These are phyloP conservation scores for Sebastes fasciatus DNA, from an alignment of 2,113 vertebrate species.

Conservation along the genomic window DNA sequence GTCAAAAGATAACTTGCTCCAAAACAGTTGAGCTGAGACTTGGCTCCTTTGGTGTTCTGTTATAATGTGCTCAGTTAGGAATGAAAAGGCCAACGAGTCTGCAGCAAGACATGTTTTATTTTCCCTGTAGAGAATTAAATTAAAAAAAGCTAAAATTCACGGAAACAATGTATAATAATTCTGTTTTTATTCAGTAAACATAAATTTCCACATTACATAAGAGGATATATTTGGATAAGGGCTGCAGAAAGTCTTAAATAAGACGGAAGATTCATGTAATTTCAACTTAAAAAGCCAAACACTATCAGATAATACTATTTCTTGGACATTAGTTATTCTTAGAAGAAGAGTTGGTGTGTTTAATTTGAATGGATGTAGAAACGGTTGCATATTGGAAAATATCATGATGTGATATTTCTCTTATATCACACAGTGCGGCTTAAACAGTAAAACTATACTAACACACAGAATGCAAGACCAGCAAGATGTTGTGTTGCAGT, in stretches of 20 bases:
- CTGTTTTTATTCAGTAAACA: not conserved
- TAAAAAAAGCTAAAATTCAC: too few species aligned
- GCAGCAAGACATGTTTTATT: constrained; percentile 16
- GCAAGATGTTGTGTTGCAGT: not conserved
- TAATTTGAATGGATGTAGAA: not conserved
- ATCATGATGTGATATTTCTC: not conserved
- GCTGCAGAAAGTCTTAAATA: not conserved
- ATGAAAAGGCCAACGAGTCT: constrained; percentile 7
- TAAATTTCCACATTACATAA: not conserved
- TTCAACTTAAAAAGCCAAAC: not conserved
- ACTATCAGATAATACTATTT: not conserved
- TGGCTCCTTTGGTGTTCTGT: constrained; percentile 16
- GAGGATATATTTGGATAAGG: not conserved
- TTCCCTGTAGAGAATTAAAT: not conserved
- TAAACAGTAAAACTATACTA: not conserved
- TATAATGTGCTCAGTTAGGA: not conserved
- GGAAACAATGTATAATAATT: too few species aligned
- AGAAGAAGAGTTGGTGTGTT: not conserved
- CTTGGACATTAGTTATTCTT: not conserved
- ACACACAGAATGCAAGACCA: not conserved
- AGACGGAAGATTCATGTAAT: not conserved
- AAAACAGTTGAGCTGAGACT: constrained; percentile 38
- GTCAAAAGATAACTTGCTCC: constrained; percentile 4
- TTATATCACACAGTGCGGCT: not conserved
- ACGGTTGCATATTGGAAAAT: not conserved